Evolutionary conservation across 2,797 vertebrate species (phyloP).

Genomic region (Malacoctenus gilli): DNA sequence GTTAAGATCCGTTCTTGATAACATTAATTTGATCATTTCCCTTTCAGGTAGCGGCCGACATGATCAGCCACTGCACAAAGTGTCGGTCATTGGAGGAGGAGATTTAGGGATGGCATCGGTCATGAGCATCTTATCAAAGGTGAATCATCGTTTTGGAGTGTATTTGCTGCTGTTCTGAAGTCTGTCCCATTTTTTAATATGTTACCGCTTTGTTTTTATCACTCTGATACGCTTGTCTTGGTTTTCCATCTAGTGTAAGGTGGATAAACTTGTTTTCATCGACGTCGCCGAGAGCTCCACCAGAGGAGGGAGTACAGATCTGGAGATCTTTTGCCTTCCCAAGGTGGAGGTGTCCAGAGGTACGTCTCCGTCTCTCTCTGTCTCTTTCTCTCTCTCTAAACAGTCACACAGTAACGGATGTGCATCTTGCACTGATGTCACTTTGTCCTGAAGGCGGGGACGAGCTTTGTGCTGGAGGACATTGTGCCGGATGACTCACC

Average conservation of each 20-base stretch:
- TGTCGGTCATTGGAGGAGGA: slow-evolving; percentile 92
- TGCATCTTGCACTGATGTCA: not conserved
- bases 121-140: slow-evolving; percentile 92
- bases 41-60: slow-evolving; percentile 67
- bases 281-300: slow-evolving; percentile 87
- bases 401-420: no score
- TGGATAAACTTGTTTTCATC: slow-evolving; percentile 90
- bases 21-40: not conserved
- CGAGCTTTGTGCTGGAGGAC: not conserved
- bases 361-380: slow-evolving; percentile 61
- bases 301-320: slow-evolving; percentile 89
- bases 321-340: slow-evolving; percentile 91
- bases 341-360: slow-evolving; percentile 93
- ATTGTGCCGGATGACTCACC: not conserved
- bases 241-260: slow-evolving; percentile 74
- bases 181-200: not conserved
- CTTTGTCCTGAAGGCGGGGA: not conserved
- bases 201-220: no score
- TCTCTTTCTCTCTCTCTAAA: not conserved
- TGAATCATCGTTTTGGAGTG: no score
- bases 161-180: no score
- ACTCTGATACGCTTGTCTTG: not conserved
- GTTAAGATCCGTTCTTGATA: no score
- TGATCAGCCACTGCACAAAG: slow-evolving; percentile 78
- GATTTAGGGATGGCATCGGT: slow-evolving; percentile 92